Evolutionary conservation across 2,797 vertebrate genomes (phyloP), one percentile per base, ranked within the genome.

Genomic region (Danio tinwini): DNA sequence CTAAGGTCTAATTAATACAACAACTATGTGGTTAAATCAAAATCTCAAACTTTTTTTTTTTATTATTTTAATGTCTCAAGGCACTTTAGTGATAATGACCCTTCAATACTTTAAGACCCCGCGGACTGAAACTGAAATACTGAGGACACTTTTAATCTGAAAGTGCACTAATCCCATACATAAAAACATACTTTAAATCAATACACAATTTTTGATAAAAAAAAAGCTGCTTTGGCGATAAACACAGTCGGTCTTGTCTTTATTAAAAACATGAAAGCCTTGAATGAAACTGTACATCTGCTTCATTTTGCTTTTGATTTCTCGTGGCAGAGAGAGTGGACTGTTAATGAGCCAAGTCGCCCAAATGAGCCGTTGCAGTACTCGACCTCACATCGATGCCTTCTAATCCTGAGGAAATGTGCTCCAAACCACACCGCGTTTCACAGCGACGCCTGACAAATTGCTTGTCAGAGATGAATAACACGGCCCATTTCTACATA

Each of bases 291-390:
- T 47, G 45, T 47, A 12, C 45, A 47, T 47, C 45, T 47, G 45
- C 45, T 47, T 47, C 45, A 47, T 12, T 29, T 29, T 58, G 56
- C 29, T 29, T 29, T 29, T 29, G 29, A 29, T 29, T 29, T 29
- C 59, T 65, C 65, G 70, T 74, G 74, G 39, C 7, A 1, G 19
- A 81, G 59, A 69, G 55, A 29, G 29, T 13, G 72, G 19, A 42
- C 59, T 64, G 52, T 82, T 84, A 86, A 88, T 88, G 84, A 89
- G 76, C 81, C 83, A 74, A 73, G 61, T 45, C 81, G 59, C 61
- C 71, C 56, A 84, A 87, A 88, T 88, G 87, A 86, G 82, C 70
- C 73, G 39, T 77, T 74, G 56, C 82, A 65, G 73, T 29, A 61
- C 40, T 9, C 64, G 52, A 1, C 71, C 61, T 65, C 39, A 72